phyloP scores from a whole-genome alignment of 1,140 invertebrate species.

The Temnothorax nylanderi region DNA sequence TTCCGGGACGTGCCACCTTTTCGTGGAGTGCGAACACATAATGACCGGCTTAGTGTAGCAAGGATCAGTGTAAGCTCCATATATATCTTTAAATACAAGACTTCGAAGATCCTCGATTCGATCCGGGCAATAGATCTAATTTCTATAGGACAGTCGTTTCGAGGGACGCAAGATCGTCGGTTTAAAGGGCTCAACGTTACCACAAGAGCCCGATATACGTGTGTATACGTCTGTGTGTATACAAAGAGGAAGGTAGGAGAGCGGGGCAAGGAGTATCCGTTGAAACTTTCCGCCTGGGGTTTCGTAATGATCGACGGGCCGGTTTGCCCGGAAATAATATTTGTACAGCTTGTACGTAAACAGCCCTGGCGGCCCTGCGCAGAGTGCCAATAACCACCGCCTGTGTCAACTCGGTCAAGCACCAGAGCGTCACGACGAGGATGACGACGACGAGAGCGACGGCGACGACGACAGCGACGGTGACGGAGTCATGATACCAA shows the following conservation, averaged over 20 bases:
- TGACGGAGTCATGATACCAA: constrained; percentile 18
- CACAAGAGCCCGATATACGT: neutral
- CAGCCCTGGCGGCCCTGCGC: constrained; percentile 75
- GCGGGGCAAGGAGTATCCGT: constrained; percentile 54
- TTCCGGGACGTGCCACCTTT: neutral
- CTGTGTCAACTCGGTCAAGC: constrained; percentile 78
- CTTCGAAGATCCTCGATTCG: constrained; percentile 4
- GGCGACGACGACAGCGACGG: neutral
- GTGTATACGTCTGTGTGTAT: constrained; percentile 34
- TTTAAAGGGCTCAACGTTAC: constrained; percentile 28
- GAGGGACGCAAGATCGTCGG: constrained; percentile 3
- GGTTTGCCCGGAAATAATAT: constrained; percentile 78
- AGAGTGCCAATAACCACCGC: constrained; percentile 77
- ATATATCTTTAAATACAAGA: constrained; percentile 27
- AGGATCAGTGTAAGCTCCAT: neutral
- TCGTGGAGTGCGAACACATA: neutral
- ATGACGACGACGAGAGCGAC: constrained; percentile 8
- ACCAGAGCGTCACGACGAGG: constrained; percentile 46
- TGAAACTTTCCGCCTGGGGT: constrained; percentile 75
- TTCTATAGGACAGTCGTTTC: constrained; percentile 6
- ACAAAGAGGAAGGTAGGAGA: neutral
- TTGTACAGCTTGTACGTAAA: constrained; percentile 79
- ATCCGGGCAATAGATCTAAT: constrained; percentile 40
- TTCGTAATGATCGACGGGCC: constrained; percentile 75
- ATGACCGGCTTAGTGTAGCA: neutral